Evolutionary conservation across 35 echinoderm and acorn worm genomes (phyloP), one percentile per base, ranked within the genome.

Genomic region (Hemicentrotus pulcherrimus): DNA sequence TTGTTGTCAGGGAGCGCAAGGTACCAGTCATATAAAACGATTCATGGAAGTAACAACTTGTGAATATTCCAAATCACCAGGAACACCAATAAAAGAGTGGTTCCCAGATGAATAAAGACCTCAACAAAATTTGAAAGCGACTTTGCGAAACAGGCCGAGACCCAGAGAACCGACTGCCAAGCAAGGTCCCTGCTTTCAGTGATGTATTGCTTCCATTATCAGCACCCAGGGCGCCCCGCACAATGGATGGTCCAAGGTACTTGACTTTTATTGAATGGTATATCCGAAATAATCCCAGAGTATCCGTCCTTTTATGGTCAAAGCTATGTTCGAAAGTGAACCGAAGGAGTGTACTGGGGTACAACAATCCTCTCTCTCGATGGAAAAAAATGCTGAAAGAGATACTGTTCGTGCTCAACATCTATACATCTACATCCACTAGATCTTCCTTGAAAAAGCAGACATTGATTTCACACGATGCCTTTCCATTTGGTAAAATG

Each of bases 201-300:
- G 65, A 78, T 78, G 65, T 78, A 78, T 78, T n/a, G 65, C 65
- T 78, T 78, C 65, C 65, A 78, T 78, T 78, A 59, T 78, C 19
- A 22, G 65, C 65, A 28, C 22, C n/a, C n/a, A n/a, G n/a, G 19
- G 65, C 65, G 19, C 65, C 9, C 65, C 65, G 4, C 18, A 78
- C 65, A 78, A 78, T 78, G 65, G 65, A 78, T 78, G n/a, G 18
- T 78, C 65, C 65, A 78, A 15, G 65, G 19, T 78, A 78, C 65
- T 78, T 78, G 65, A 78, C 65, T 78, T 78, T 78, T 78, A 78
- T 78, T 78, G 19, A 28, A 28, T 78, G 18, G 28, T 78, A 78
- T 78, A 78, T 78, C 65, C 65, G 19, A 78, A 78, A 78, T 78
- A 78, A 78, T 78, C 65, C 65, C 19, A 28, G 19, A n/a, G 65